Evolutionary conservation across 1,140 invertebrate species (phyloP).

Genomic region (Scylla paramamosain): DNA sequence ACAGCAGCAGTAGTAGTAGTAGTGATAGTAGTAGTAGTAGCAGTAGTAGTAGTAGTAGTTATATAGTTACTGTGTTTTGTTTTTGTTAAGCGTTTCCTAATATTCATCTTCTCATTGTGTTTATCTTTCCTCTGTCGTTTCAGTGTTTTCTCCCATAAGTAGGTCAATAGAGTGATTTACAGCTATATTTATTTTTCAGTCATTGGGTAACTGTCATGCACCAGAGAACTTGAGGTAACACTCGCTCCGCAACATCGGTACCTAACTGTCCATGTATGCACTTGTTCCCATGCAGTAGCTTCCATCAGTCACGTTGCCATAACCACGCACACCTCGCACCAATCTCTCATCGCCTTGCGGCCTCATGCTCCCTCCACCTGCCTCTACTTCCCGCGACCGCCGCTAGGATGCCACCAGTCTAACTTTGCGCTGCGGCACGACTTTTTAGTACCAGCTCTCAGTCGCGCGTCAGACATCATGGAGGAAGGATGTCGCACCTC

Average conservation of each 20-base stretch:
- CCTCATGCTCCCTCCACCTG: not conserved
- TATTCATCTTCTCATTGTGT: no score
- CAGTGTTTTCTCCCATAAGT: no score
- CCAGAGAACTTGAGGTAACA: no score
- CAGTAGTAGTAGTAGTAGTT: no score
- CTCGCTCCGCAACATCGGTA: not conserved
- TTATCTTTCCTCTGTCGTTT: no score
- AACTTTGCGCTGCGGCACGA: not conserved
- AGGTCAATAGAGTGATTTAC: no score
- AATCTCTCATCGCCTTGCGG: not conserved
- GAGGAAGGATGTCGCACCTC: not conserved
- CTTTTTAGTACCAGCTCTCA: not conserved
- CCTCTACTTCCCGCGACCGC: conserved; percentile 10
- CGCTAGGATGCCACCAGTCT: conserved; percentile 21
- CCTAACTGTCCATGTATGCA: not conserved
- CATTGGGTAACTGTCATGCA: no score
- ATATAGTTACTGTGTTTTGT: no score
- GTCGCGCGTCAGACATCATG: conserved; percentile 39
- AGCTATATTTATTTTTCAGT: no score
- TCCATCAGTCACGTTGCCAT: not conserved
- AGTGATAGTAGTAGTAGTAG: no score
- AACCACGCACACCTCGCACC: not conserved
- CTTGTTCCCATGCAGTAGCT: not conserved
- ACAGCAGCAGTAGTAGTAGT: no score
- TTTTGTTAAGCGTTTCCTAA: no score